Base-by-base conservation (phyloP, 2,888 invertebrate genomes). In the Diarsia dahlii region DNA sequence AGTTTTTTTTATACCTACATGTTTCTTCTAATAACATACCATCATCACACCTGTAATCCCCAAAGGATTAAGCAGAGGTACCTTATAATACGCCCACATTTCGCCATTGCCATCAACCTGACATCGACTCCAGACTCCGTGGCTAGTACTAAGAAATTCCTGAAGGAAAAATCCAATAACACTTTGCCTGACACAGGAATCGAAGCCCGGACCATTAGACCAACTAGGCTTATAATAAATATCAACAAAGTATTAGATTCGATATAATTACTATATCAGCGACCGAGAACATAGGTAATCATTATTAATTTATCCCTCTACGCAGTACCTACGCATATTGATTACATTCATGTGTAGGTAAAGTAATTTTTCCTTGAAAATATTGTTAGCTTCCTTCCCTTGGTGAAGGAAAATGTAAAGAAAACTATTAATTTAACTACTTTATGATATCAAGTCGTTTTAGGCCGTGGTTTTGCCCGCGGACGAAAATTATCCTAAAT, bases 291-390 rank as follows among this genome's bases (percentile, higher is more conserved):
- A 12, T 39, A 64, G 15, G 20, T 39, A 64, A 56, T 50, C 8
- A 23, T 75, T 58, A 64, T 28, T 15, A 45, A 75, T 75, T 39
- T 65, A 65, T 65, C 28, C 64, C 50, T n/a, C 4, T 28, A 50
- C 50, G 58, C n/a, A 4, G n/a, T 39, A 6, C n/a, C n/a, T n/a
- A n/a, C 28, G n/a, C 39, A 58, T 76, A 75, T 76, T 65, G 50
- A 76, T 75, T 75, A 50, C 28, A 64, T 71, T 50, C 50, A 75
- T 45, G 45, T 75, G 39, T 65, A 75, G 50, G 13, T 58, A 60
- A 12, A 15, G 13, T 60, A 28, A 63, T 15, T 10, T 18, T 75
- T 58, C 75, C 66, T 66, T 58, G 45, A 65, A 6, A 45, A 58
- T 50, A 58, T 64, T n/a, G 45, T 65, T 45, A 34, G 15, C 13